Evolutionary conservation across 2,888 invertebrate species (phyloP), one percentile per base, ranked within the genome.

Genomic region (Lypha dubia): DNA sequence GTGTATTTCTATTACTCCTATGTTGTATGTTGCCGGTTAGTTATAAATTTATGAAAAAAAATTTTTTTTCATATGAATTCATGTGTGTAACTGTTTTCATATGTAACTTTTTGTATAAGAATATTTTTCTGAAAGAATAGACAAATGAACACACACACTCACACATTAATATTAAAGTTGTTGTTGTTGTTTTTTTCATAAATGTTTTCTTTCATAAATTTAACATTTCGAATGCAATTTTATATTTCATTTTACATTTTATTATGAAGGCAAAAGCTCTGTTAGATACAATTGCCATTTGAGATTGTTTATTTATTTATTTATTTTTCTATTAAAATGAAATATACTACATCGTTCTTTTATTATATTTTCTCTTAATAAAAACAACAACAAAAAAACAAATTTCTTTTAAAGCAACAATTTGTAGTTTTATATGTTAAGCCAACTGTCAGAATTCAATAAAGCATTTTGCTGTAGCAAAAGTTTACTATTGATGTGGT

Each of bases 131-230:
- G 2, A 4, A 28, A 28, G 28, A 28, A 28, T 28, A 28, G 28
- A n/a, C n/a, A n/a, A n/a, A n/a, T n/a, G n/a, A n/a, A n/a, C n/a
- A n/a, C n/a, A n/a, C n/a, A n/a, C n/a, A n/a, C n/a, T n/a, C n/a
- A n/a, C n/a, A n/a, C n/a, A n/a, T n/a, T n/a, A n/a, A n/a, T n/a
- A n/a, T n/a, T n/a, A n/a, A n/a, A n/a, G n/a, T n/a, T 32, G n/a
- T 44, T 53, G 28, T 28, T 13, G 49, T 51, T 15, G 28, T 58
- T 51, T 53, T 51, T 58, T 60, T 17, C 20, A 62, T 80, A 83
- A 83, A 83, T 70, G 74, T 70, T 79, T 70, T 20, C 62, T 58
- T 83, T 83, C 56, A 83, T 70, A 58, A 79, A 74, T 83, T 79
- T 75, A 70, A 79, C 68, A 79, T 83, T 79, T 83, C 70, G 53